Evolutionary conservation across 2,797 vertebrate species (phyloP), one percentile per base, ranked within the genome.

Genomic region (Poeciliopsis paucimaculata): DNA sequence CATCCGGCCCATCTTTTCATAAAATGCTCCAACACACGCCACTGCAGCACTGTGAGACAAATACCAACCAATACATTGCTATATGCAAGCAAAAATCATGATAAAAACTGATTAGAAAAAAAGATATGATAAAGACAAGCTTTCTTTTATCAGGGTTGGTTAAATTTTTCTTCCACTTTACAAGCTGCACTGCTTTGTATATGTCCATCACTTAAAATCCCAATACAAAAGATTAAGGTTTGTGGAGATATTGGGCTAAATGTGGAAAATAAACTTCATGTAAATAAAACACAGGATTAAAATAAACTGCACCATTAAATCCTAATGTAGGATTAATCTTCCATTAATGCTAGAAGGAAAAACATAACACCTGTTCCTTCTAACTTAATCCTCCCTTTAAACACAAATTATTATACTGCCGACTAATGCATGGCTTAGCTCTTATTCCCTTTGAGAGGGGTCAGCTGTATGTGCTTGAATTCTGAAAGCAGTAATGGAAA

Each of bases 1-100:
- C 97, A 99, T 99, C 87, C 98, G 95, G 47, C 98, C 98, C 97
- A 99, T 99, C 95, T 98, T 98, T 93, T 99, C 98, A 93, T 99
- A 99, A 94, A 99, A 99, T 12, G 98, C 98, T 77, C 98, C 98
- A 73, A 99, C 97, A 90, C 98, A 99, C 4, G 98, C 97, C 89
- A 99, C 98, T 4, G 98, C 98, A 92, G 98, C 98, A 77, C 98
- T 99, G 83, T 2, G 78, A 92, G 60, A 94, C 77, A 86, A 62
- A 57, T 36, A 34, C 5, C 41, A 79, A 60, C 4, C 70, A 80
- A 36, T 57, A 75, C 62, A 79, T 26, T 0, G 26, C 73, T 46
- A 1, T 11, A 41, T 10, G 3, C 5, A 15, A 23, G 12, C 9
- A 2, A 31, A 77, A 62, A 15, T 20, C 39, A 45, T 34, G 0